These are phyloP conservation scores for Erpetoichthys calabaricus DNA, from an alignment of 2,797 vertebrate genomes.

Conservation along the genomic window DNA sequence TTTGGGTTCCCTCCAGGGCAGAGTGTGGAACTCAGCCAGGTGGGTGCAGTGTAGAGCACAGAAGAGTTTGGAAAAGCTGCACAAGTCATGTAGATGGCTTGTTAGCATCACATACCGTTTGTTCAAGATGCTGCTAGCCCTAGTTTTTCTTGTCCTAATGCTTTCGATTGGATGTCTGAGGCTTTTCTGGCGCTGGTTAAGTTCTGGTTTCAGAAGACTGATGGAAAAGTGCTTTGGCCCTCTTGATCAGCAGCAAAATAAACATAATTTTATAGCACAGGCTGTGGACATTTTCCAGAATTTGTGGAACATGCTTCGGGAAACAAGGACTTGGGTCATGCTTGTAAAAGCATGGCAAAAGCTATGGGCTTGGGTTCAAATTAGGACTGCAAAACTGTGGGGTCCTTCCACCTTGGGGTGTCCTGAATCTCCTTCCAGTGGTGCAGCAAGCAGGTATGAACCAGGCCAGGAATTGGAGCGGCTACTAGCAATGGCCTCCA, in stretches of 20 bases:
- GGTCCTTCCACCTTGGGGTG: background rate
- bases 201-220: constrained; percentile 18
- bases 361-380: constrained; percentile 28
- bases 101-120: constrained; percentile 36
- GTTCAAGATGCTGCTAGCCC: constrained; percentile 39
- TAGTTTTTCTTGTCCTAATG: constrained; percentile 46
- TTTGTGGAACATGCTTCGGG: constrained; percentile 43
- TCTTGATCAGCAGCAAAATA: constrained; percentile 14
- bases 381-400: constrained; percentile 28
- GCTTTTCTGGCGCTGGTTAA: constrained; percentile 32
- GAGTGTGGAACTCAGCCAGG: constrained; percentile 30
- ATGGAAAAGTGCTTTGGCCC: constrained; percentile 39
- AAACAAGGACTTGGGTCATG: constrained; percentile 47
- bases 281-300: constrained; percentile 21
- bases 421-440: constrained; percentile 34
- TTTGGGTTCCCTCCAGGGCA: constrained; percentile 44
- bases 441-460: constrained; percentile 31
- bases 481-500: constrained; percentile 60
- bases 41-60: constrained; percentile 31
- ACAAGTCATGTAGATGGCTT: constrained; percentile 26
- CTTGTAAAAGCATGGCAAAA: constrained; percentile 20
- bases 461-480: constrained; percentile 69
- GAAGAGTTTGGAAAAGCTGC: constrained; percentile 22
- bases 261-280: constrained; percentile 13
- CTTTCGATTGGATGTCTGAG: constrained; percentile 38